phyloP scores from a whole-genome alignment of 2,113 vertebrate species.

The Mus musculus region DNA sequence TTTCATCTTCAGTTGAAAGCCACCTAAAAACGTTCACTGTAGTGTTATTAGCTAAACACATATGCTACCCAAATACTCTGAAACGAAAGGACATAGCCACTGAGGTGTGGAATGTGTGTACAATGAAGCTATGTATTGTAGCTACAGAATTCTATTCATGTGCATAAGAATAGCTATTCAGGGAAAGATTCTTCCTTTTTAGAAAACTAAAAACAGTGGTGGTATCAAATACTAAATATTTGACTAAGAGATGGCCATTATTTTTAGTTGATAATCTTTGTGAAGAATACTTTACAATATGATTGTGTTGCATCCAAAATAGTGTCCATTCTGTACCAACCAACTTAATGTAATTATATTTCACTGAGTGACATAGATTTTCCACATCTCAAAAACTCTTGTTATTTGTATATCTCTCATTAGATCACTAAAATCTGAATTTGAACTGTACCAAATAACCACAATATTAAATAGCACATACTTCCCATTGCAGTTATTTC shows the following conservation, averaged over 20 bases:
- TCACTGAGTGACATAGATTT: too few species aligned
- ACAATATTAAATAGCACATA: neutral
- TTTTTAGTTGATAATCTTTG: neutral
- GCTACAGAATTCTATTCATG: neutral
- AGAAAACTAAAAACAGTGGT: neutral
- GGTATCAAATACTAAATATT: neutral
- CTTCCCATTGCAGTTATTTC: neutral
- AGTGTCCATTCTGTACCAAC: neutral
- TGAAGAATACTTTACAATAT: neutral
- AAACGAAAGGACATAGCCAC: neutral
- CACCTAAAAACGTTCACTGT: neutral
- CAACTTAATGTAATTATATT: neutral
- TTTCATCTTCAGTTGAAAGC: neutral
- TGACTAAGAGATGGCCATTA: neutral
- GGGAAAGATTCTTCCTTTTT: too few species aligned
- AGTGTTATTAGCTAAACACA: neutral
- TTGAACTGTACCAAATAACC: neutral
- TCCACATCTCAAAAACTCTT: neutral
- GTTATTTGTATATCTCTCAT: neutral
- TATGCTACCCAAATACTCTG: neutral
- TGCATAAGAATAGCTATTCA: neutral
- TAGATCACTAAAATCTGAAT: neutral
- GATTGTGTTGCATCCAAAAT: neutral
- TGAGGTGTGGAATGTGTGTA: neutral
- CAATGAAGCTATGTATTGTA: neutral